Evolutionary conservation across 2,888 invertebrate species (phyloP).

Genomic region (Julus scandinavius): DNA sequence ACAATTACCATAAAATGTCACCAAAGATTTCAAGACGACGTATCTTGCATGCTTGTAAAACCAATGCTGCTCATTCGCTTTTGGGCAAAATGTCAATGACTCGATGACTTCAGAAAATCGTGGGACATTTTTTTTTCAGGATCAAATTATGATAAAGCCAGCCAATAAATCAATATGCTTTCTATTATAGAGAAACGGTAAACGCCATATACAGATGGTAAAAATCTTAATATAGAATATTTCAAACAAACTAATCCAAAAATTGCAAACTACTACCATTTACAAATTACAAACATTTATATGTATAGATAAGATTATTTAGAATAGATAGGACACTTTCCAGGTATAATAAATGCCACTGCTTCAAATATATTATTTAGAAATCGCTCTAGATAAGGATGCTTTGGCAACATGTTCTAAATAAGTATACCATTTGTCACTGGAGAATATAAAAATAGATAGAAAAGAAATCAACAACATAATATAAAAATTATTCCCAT

Average conservation of each 20-base stretch:
- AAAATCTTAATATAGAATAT: too few relatives aligned
- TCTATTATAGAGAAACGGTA: background rate
- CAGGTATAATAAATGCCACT: too few relatives aligned
- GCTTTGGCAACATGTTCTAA: too few relatives aligned
- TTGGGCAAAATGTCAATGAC: background rate
- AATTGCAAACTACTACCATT: too few relatives aligned
- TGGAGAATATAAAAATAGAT: background rate
- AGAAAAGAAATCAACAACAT: conserved; percentile 23
- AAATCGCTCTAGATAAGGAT: too few relatives aligned
- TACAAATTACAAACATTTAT: too few relatives aligned
- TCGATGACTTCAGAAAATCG: background rate
- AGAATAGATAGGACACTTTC: too few relatives aligned
- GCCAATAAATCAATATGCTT: background rate
- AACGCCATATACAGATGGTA: too few relatives aligned
- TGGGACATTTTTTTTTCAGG: background rate
- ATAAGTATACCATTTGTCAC: background rate
- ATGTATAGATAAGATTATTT: too few relatives aligned
- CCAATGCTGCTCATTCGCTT: background rate
- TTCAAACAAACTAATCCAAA: too few relatives aligned
- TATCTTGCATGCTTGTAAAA: background rate
- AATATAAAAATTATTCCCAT: conserved; percentile 18
- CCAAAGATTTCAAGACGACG: background rate
- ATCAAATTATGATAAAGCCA: background rate
- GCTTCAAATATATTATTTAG: too few relatives aligned
- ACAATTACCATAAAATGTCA: background rate